Base-by-base conservation (phyloP, 2,797 vertebrate genomes). In the Morelia viridis region DNA sequence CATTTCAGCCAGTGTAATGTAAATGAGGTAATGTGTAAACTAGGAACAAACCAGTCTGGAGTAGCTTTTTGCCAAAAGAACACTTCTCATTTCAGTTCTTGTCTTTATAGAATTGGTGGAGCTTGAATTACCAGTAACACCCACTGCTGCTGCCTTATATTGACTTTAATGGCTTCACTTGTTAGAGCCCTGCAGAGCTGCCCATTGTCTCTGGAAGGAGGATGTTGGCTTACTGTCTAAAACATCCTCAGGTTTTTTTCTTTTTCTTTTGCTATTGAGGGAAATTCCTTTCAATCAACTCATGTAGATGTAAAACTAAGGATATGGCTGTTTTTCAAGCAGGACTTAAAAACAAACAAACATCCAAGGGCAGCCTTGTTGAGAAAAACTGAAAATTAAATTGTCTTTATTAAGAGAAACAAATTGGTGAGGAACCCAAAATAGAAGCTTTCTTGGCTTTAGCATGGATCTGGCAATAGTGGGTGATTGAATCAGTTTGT, bases 151-250 rank as follows among this genome's bases (percentile, higher is more conserved):
- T 96, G 97, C 95, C 95, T 95, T 87, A 46, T 92, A 93, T 15
- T 1, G 91, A 86, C 91, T 93, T 87, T 61, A 94, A 88, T 65
- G 90, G 90, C 91, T 94, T 92, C 8, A 1, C 89, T 68, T 93
- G 85, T 89, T 87, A 91, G 90, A 87, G 88, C 89, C 88, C 22
- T 93, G 88, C 90, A 35, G 90, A 26, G 86, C 80, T 94, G 93
- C 93, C 93, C 90, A 88, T 95, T 96, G 96, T 97, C 95, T 95
- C 91, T 92, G 93, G 93, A 90, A 89, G 92, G 92, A 92, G 58
- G 92, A 68, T 92, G 85, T 91, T 93, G 91, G 91, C 91, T 93
- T 65, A 53, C 90, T 93, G 90, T 92, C 93, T 94, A 46, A 85
- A 91, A 68, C 2, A 50, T 88, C 93, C 61, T 90, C 62, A 17